Percentiles rank a stretch among this genome's conserved stretches.
These are phyloP conservation scores for Propithecus deckenii DNA, from an alignment of 2,797 vertebrate genomes.

Conservation along the genomic window DNA sequence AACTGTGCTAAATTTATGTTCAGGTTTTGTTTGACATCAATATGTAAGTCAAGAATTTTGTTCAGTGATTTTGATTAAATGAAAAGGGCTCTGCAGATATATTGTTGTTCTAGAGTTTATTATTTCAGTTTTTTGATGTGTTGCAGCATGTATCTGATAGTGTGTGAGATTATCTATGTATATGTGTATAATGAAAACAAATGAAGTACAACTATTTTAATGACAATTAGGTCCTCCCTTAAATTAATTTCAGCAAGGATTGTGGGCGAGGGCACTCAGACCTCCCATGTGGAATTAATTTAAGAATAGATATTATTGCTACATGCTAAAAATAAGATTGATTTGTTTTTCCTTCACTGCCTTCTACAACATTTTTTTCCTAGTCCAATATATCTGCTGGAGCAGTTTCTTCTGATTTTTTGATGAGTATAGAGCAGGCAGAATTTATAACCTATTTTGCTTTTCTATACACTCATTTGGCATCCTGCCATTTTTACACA, in stretches of 20 bases:
- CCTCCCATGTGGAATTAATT: not conserved
- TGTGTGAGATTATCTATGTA: not conserved
- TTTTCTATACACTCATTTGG: not conserved
- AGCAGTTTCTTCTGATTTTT: not conserved
- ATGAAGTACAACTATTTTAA: not conserved
- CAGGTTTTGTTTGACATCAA: not conserved
- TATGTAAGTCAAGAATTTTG: not conserved
- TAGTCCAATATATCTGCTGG: not conserved
- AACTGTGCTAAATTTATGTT: not conserved
- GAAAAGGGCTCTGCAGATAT: not conserved
- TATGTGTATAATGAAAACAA: not conserved
- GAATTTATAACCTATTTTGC: not conserved
- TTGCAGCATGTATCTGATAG: not conserved
- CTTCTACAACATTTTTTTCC: not conserved
- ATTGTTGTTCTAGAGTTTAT: not conserved
- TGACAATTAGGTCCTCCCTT: not conserved
- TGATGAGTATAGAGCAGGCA: not conserved
- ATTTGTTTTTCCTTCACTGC: not conserved
- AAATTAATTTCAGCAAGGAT: not conserved
- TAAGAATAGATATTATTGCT: not conserved
- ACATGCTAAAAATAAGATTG: not conserved
- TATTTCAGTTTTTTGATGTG: not conserved
- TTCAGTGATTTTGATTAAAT: not conserved
- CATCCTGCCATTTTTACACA: not conserved
- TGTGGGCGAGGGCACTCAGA: not conserved